Evolutionary conservation across 1,140 invertebrate species (phyloP), one percentile per base, ranked within the genome.

Genomic region (Bacillus rossius): DNA sequence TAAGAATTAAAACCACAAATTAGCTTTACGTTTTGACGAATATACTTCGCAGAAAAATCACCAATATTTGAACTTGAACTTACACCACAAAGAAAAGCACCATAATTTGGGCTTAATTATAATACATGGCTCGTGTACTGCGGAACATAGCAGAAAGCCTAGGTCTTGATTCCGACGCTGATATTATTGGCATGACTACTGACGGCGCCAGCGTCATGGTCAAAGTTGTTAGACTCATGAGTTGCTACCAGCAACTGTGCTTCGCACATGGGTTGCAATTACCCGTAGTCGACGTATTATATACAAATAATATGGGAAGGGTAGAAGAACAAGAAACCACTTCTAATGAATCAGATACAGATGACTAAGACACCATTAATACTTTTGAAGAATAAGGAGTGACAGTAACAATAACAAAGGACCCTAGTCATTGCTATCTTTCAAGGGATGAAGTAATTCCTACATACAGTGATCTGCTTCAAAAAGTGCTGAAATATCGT

Each of bases 51-150:
- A 45, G 23, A 45, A 2, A 5, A 45, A 16, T 45, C 43, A 22
- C 20, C 48, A 29, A 51, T 2, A 51, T 22, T 2, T 67, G 52
- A 68, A 67, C 17, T 51, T 67, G 43, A 66, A 66, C 53, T 38
- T 67, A 41, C 64, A 65, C 43, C 55, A 49, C 3, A 47, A 65
- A 55, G 52, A 59, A 56, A 60, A 48, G 37, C 60, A 61, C 34
- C 60, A 57, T 50, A 64, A 67, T 62, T 50, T 67, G 23, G 62
- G 65, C 22, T 60, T 68, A 19, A 51, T 64, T 56, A 49, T 55
- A 61, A 64, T 68, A 41, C 53, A 61, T 38, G 64, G 65, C 50
- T 61, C 56, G 26, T 57, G 16, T 54, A 60, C 65, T 55, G 63
- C 64, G 50, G 59, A 65, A 55, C 29, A 64, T 42, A 59, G 57